Evolutionary conservation across 2,797 vertebrate genomes (phyloP).

Genomic region (Artibeus jamaicensis): DNA sequence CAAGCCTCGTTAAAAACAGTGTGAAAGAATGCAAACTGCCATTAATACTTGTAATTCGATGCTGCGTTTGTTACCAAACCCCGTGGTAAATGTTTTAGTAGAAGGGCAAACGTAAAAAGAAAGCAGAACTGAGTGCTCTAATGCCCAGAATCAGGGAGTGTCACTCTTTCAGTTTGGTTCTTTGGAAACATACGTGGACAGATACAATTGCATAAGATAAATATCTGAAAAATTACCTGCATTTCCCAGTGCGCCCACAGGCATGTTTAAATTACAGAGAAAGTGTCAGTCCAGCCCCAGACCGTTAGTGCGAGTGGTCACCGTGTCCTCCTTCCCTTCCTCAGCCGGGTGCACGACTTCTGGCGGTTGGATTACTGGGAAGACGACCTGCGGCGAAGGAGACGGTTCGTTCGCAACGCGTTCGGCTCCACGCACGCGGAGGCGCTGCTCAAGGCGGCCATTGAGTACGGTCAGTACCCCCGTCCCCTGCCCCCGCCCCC

Average conservation of each 20-base stretch:
- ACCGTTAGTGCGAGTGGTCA: constrained; percentile 56
- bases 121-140: constrained; percentile 72
- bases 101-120: constrained; percentile 81
- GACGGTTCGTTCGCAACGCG: constrained; percentile 95
- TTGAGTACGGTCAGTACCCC: constrained; percentile 93
- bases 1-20: constrained; percentile 96
- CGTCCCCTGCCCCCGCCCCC: too few relatives aligned
- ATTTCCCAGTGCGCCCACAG: neutral
- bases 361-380: constrained; percentile 99
- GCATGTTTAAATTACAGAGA: constrained; percentile 26
- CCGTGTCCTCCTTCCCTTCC: constrained; percentile 69
- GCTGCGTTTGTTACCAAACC: constrained; percentile 93
- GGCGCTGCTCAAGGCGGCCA: constrained; percentile 89
- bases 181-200: neutral
- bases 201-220: constrained; percentile 39
- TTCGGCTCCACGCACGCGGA: constrained; percentile 96
- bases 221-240: constrained; percentile 6
- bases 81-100: constrained; percentile 90
- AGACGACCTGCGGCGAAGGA: constrained; percentile 95
- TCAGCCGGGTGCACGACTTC: constrained; percentile 95
- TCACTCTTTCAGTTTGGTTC: constrained; percentile 64
- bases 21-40: constrained; percentile 92
- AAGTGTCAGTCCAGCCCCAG: neutral
- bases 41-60: constrained; percentile 97
- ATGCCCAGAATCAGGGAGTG: constrained; percentile 68